A percentile compares a stretch with the other conserved stretches of the same genome.
Evolutionary conservation across 35 echinoderm and acorn worm genomes (phyloP).

Genomic region (Ophiothrix spiculata): DNA sequence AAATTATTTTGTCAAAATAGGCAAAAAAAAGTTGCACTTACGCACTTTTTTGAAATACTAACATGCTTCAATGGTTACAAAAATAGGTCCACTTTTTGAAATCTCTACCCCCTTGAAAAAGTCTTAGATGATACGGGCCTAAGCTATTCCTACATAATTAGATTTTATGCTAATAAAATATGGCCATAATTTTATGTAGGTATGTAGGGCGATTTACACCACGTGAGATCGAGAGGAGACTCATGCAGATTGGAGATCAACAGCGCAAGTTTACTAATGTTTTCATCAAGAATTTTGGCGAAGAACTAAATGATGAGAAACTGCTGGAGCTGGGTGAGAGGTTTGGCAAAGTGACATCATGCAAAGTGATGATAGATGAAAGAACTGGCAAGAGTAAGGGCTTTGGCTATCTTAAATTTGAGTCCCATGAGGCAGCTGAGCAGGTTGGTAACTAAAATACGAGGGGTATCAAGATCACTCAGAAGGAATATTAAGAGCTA

Average conservation of each 20-base stretch:
- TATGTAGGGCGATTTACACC: slow-evolving; percentile 86
- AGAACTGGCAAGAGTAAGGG: slow-evolving; percentile 55
- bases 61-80: no score
- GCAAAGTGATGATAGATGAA: slow-evolving; percentile 77
- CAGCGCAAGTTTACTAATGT: slow-evolving; percentile 82
- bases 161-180: no score
- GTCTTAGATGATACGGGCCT: no score
- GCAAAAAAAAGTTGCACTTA: no score
- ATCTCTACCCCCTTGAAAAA: no score
- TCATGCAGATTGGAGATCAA: slow-evolving; percentile 71
- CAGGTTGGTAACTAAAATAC: slow-evolving; percentile 59
- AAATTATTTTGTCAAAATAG: no score
- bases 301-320: slow-evolving; percentile 61
- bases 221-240: slow-evolving; percentile 58
- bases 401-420: slow-evolving; percentile 91
- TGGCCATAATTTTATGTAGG: no score
- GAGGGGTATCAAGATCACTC: no score
- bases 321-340: slow-evolving; percentile 46
- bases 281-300: slow-evolving; percentile 87
- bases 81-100: no score
- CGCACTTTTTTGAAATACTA: no score
- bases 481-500: no score
- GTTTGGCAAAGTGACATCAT: slow-evolving; percentile 63
- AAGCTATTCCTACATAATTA: no score
- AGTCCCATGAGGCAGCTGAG: slow-evolving; percentile 59